Percentiles rank a stretch among this genome's conserved stretches.
Conservation (phyloP, 2,113 vertebrate species). For the Phrynosoma platyrhinos region DNA sequence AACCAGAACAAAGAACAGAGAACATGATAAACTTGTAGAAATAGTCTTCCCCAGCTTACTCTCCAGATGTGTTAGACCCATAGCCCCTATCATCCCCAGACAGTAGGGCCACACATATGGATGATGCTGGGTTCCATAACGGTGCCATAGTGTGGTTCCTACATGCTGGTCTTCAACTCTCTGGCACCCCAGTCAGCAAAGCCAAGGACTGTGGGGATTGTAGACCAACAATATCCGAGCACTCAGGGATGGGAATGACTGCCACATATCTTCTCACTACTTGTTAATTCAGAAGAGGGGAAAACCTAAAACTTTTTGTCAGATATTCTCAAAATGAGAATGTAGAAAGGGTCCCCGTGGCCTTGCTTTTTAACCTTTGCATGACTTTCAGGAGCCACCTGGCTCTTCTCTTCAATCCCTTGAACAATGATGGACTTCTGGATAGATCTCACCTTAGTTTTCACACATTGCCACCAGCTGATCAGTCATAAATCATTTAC, state of each 20-base stretch:
- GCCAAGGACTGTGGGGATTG: no score
- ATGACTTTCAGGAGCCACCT: neutral
- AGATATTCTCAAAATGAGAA: neutral
- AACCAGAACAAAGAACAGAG: no score
- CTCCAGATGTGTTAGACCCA: neutral
- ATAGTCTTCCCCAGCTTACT: neutral
- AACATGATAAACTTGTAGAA: no score
- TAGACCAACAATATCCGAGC: no score
- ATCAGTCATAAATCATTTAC: neutral
- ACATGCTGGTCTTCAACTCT: no score
- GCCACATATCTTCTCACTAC: neutral
- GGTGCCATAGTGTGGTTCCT: no score
- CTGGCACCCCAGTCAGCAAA: no score
- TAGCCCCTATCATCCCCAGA: neutral
- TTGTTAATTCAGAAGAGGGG: neutral
- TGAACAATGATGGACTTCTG: neutral
- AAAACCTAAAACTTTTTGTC: neutral
- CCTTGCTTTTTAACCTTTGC: neutral
- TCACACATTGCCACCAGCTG: neutral
- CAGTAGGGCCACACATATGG: neutral
- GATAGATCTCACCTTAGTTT: conserved; percentile 6
- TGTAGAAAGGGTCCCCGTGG: neutral
- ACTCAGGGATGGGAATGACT: no score
- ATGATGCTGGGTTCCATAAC: neutral
- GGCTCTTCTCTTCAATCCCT: neutral